Evolutionary conservation across 2,797 vertebrate species (phyloP).

Genomic region (Amazonetta brasiliensis): DNA sequence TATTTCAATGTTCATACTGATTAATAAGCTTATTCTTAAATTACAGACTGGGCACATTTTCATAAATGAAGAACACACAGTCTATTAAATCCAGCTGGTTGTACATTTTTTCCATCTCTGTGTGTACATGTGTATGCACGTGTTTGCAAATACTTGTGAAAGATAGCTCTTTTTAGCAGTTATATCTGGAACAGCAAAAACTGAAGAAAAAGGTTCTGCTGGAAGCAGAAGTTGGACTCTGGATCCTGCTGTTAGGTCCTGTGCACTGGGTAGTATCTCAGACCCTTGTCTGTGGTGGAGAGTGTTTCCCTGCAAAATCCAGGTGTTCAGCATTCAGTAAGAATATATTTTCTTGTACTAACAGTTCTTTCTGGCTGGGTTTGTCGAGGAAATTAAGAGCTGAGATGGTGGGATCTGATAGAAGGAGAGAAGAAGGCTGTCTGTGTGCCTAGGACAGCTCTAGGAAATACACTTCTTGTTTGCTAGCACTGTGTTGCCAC

Average conservation of each 20-base stretch:
- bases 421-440: neutral
- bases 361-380: neutral
- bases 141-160: neutral
- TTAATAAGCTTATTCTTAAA: neutral
- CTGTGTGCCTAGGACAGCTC: neutral
- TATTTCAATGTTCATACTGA: neutral
- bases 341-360: neutral
- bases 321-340: neutral
- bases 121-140: accelerated
- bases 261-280: neutral
- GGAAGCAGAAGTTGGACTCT: neutral
- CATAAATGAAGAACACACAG: neutral
- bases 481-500: neutral
- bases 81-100: neutral
- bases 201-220: neutral
- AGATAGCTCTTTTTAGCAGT: neutral
- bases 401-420: neutral
- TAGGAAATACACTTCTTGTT: neutral
- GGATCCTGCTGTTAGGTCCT: neutral
- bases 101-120: neutral
- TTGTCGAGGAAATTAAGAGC: neutral
- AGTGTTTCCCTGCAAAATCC: neutral
- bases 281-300: neutral
- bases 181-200: neutral
- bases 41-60: neutral